A percentile compares a stretch with the other conserved stretches of the same genome.
These are phyloP conservation scores for Bimastos eiseni DNA, from an alignment of 2,888 invertebrate species.

Conservation along the genomic window DNA sequence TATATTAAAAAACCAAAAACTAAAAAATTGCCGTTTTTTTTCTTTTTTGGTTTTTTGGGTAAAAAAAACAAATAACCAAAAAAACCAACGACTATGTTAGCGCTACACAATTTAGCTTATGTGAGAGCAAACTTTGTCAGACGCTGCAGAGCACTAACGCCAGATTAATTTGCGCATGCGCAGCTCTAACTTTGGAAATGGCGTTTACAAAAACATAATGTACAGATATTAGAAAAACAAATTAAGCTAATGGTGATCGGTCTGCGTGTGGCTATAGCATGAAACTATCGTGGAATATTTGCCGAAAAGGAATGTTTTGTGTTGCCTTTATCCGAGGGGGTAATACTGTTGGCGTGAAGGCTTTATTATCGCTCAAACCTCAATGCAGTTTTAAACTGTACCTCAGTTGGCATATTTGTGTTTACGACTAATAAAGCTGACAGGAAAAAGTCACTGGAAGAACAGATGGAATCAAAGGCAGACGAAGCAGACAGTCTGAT, in stretches of 20 bases:
- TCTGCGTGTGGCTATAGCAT: not conserved
- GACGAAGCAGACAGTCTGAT: conserved; percentile 19
- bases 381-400: not conserved
- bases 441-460: not conserved
- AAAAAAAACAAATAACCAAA: too few relatives aligned
- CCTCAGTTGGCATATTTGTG: not conserved
- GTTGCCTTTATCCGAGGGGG: not conserved
- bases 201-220: not conserved
- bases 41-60: too few relatives aligned
- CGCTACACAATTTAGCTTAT: too few relatives aligned
- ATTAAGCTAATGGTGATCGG: not conserved
- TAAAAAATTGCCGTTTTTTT: too few relatives aligned
- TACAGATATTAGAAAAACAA: not conserved
- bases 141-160: too few relatives aligned
- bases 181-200: not conserved
- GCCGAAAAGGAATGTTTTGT: not conserved
- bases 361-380: not conserved
- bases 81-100: too few relatives aligned
- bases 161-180: not conserved
- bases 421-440: not conserved
- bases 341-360: not conserved
- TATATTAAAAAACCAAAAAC: too few relatives aligned
- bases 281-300: not conserved
- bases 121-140: too few relatives aligned
- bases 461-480: conserved; percentile 9